phyloP scores from a whole-genome alignment of 2,113 vertebrate species.

The Chloroceryle aenea region DNA sequence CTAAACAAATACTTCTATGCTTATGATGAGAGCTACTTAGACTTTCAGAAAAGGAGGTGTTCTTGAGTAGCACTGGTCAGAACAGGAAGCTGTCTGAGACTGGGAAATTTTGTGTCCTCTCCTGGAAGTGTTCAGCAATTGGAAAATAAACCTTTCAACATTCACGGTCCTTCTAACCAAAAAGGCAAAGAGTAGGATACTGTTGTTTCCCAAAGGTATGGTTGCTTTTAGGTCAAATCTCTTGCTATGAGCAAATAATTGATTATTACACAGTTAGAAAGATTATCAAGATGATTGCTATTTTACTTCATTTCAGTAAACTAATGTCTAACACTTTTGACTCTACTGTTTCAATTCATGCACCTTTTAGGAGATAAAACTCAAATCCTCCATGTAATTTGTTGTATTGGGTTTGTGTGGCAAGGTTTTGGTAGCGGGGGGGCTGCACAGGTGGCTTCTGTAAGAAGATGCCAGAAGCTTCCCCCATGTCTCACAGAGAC shows the following conservation, averaged over 20 bases:
- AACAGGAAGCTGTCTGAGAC: neutral
- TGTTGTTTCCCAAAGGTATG: neutral
- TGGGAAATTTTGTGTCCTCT: neutral
- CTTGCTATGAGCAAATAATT: neutral
- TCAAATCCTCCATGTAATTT: neutral
- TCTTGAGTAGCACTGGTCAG: neutral
- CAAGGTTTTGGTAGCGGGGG: neutral
- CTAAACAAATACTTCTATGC: neutral
- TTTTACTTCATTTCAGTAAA: neutral
- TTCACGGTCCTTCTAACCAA: neutral
- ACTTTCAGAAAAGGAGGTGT: neutral
- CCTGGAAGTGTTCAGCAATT: neutral
- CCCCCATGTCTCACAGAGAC: rapidly evolving
- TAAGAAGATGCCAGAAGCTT: neutral
- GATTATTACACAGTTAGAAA: neutral
- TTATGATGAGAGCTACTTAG: neutral
- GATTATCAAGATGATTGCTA: neutral
- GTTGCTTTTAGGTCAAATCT: neutral
- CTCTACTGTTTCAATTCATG: neutral
- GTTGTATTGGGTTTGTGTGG: neutral
- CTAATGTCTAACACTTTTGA: neutral
- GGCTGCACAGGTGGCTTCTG: neutral
- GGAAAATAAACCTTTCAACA: neutral
- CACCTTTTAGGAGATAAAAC: neutral
- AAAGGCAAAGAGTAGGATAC: neutral